These are phyloP conservation scores for Seriola quinqueradiata DNA, from an alignment of 2,113 vertebrate species.

Conservation along the genomic window DNA sequence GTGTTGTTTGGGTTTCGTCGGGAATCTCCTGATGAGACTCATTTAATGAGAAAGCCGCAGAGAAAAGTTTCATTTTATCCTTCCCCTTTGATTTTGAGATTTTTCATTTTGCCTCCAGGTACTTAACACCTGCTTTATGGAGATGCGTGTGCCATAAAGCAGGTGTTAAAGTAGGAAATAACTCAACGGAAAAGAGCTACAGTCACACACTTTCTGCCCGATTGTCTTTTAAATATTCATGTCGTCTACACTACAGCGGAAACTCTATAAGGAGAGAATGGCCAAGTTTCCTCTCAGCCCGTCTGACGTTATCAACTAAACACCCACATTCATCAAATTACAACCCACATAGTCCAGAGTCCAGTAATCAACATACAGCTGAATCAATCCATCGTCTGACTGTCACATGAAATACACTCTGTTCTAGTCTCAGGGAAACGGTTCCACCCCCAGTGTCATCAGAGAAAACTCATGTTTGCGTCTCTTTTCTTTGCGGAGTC, in stretches of 20 bases:
- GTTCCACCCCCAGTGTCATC: background rate
- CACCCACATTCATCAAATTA: constrained; percentile 67
- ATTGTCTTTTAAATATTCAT: constrained; percentile 69
- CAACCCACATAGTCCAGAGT: constrained; percentile 21
- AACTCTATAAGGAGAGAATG: constrained; percentile 60
- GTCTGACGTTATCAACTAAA: constrained; percentile 58
- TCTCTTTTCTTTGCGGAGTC: background rate
- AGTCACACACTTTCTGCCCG: constrained; percentile 16
- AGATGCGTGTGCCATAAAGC: background rate
- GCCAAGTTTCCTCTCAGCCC: constrained; percentile 44
- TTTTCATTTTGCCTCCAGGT: background rate
- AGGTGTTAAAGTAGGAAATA: background rate
- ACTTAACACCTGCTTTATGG: background rate
- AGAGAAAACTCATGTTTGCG: background rate
- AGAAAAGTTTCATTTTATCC: background rate
- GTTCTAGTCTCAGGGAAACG: background rate
- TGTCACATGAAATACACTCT: constrained; percentile 17
- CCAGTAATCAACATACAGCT: background rate
- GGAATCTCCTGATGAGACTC: constrained; percentile 30
- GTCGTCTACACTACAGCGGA: constrained; percentile 27
- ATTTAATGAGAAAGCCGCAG: background rate
- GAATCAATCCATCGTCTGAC: background rate
- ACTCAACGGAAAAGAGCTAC: background rate
- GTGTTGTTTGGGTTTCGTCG: constrained; percentile 25
- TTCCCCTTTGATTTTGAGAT: background rate